Evolutionary conservation across 2,113 vertebrate species (phyloP).

Genomic region (Burhinus bistriatus): DNA sequence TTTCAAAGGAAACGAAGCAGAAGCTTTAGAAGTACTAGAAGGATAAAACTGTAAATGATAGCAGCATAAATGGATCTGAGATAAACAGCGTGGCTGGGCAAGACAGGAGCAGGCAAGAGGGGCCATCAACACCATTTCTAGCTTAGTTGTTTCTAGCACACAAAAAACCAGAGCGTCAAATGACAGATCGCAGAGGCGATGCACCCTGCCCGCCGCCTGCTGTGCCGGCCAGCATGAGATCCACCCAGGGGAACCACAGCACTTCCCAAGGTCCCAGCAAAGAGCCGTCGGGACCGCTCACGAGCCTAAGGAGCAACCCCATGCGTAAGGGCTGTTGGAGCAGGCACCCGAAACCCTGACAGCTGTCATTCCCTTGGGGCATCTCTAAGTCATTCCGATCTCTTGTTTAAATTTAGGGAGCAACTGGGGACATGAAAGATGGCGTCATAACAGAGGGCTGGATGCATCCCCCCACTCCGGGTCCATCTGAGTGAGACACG

Average conservation of each 20-base stretch:
- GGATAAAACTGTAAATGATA: background rate
- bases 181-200: fast-evolving
- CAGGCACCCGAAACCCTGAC: background rate
- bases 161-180: background rate
- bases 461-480: too few species aligned
- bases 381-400: background rate
- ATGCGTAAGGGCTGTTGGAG: background rate
- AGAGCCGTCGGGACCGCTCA: fast-evolving
- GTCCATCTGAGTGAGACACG: background rate
- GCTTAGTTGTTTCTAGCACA: background rate
- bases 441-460: background rate
- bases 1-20: background rate
- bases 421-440: background rate
- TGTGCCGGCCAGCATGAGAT: fast-evolving
- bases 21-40: background rate
- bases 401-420: background rate
- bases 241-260: fast-evolving
- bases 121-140: background rate
- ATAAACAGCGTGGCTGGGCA: background rate
- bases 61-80: background rate
- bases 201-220: background rate
- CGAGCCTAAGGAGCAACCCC: background rate
- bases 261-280: background rate
- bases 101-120: background rate
- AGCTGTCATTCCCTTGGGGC: background rate